These are phyloP conservation scores for Neotoma lepida DNA, from an alignment of 2,113 vertebrate genomes.

Conservation along the genomic window DNA sequence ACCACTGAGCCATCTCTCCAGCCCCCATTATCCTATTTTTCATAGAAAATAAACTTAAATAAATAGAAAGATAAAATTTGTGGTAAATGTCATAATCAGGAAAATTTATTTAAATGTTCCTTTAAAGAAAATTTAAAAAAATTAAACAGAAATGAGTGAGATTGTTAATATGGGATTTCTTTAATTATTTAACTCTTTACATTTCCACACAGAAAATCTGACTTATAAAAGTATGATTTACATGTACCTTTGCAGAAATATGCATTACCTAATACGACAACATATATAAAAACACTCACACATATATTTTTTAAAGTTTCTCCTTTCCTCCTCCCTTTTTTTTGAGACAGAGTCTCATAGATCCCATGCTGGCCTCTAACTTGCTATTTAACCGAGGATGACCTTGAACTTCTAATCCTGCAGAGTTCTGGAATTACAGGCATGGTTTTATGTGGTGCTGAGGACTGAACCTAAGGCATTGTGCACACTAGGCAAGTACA, in stretches of 20 bases:
- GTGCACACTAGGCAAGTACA: neutral
- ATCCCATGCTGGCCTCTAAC: neutral
- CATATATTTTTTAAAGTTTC: neutral
- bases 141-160: slow-evolving; percentile 14
- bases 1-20: neutral
- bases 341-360: neutral
- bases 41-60: neutral
- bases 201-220: neutral
- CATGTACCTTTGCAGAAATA: neutral
- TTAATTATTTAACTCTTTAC: slow-evolving; percentile 35
- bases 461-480: neutral
- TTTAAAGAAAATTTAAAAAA: slow-evolving; percentile 42
- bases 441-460: no score
- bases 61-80: neutral
- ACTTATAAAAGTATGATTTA: slow-evolving; percentile 5
- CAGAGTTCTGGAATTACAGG: neutral
- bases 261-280: slow-evolving; percentile 27
- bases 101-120: slow-evolving; percentile 17
- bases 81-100: slow-evolving; percentile 4
- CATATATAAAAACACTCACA: neutral
- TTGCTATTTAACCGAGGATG: neutral
- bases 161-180: neutral
- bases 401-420: neutral
- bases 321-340: no score
- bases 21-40: neutral